These are phyloP conservation scores for Luffia ferchaultella DNA, from an alignment of 2,888 invertebrate genomes.

Conservation along the genomic window DNA sequence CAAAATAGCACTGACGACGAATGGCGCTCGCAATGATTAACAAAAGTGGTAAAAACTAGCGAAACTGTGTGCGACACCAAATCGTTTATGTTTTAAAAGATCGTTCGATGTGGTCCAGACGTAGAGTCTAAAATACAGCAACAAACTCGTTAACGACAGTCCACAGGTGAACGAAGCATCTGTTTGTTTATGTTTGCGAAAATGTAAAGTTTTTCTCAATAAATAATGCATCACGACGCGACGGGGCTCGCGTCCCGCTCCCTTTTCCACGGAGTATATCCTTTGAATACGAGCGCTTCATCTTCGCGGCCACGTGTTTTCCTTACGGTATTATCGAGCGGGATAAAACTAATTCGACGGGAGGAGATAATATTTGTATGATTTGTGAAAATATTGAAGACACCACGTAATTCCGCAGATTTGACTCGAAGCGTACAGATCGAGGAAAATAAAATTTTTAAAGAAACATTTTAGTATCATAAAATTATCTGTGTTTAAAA, in stretches of 20 bases:
- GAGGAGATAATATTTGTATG: constrained; percentile 26
- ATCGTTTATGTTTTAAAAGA: neutral
- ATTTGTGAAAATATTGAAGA: constrained; percentile 28
- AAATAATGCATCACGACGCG: constrained; percentile 49
- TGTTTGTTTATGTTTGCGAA: constrained; percentile 50
- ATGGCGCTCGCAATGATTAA: constrained; percentile 25
- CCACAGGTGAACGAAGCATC: constrained; percentile 50
- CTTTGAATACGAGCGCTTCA: neutral
- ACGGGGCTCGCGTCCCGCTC: constrained; percentile 6
- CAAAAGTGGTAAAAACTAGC: constrained; percentile 40
- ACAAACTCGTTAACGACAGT: constrained; percentile 16
- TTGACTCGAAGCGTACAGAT: neutral
- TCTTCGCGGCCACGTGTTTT: constrained; percentile 18
- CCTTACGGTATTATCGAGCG: constrained; percentile 26
- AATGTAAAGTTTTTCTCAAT: constrained; percentile 56
- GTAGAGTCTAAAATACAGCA: neutral
- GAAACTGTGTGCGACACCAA: constrained; percentile 16
- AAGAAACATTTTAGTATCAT: neutral
- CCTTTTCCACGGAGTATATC: neutral
- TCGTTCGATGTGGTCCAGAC: neutral
- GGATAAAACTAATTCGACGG: constrained; percentile 30
- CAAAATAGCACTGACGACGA: neutral
- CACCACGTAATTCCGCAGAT: neutral
- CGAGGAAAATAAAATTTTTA: neutral
- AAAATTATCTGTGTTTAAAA: neutral